Evolutionary conservation across 2,888 invertebrate genomes (phyloP), one percentile per base, ranked within the genome.

Genomic region (Syrista parreyssii): DNA sequence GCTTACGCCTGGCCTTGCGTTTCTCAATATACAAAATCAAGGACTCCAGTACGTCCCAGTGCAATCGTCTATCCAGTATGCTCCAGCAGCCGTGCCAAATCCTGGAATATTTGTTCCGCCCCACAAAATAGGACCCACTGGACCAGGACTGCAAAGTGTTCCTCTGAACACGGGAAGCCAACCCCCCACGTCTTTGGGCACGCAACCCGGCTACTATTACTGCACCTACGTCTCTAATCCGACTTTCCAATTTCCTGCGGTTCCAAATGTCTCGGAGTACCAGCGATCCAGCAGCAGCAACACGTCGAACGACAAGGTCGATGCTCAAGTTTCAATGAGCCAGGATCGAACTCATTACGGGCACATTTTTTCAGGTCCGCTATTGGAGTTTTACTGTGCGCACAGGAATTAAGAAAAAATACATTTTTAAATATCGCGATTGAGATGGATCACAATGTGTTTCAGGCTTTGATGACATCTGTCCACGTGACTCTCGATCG

Each of bases 211-310:
- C 6, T 55, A 55, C 23, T 55, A 87, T 77, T 88, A 87, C 78
- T 91, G 90, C 79, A 83, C 85, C 1, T 88, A 87, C 71, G 81
- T 89, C 34, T 86, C 87, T 4, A 76, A 82, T 0, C 86, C 88
- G 12, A 84, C 83, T 0, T 86, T 83, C 68, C 88, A 87, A 68
- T 86, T 86, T 36, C 85, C 88, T 1, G 69, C 82, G 23, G 80
- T 85, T 30, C 84, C 86, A 11, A 85, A 83, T 36, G 79, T 84
- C 0, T 78, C 84, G 6, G 85, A 86, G 11, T 87, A 83, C 73
- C 86, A 84, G 68, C 73, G 71, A 55, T 55, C 40, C 12, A 36
- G 36, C 36, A 36, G 36, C 12, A 12, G 4, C 12, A 36, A 36
- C 36, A 12, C 12, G 12, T 36, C 36, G 6, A 1, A 23, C 40